Conservation (phyloP, 2,113 vertebrate species). For the Leuciscus idus region DNA sequence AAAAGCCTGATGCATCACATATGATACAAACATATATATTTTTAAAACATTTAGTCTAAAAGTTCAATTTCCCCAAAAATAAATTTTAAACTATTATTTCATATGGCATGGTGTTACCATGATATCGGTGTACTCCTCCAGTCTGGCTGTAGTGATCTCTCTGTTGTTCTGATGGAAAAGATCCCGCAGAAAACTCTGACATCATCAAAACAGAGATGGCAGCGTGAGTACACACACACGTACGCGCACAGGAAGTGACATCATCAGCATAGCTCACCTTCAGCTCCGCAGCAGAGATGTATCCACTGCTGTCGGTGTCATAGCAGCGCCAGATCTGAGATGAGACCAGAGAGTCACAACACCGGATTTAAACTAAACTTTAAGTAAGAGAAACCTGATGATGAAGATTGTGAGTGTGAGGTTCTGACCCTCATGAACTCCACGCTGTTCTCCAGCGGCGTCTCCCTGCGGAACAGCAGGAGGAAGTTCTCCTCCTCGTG, state of each 20-base stretch:
- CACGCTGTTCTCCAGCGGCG: constrained; percentile 90
- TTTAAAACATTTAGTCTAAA: too few relatives aligned
- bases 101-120: constrained; percentile 78
- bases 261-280: constrained; percentile 66
- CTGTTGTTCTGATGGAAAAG: constrained; percentile 86
- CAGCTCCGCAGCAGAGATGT: constrained; percentile 87
- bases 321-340: constrained; percentile 92
- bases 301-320: constrained; percentile 91
- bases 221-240: neutral
- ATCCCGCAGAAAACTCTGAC: constrained; percentile 87
- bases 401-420: too few relatives aligned
- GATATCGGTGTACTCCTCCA: constrained; percentile 84
- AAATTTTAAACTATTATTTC: too few relatives aligned
- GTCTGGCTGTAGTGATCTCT: constrained; percentile 75
- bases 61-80: too few relatives aligned
- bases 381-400: too few relatives aligned
- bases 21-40: too few relatives aligned
- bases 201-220: neutral
- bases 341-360: neutral
- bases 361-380: neutral
- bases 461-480: constrained; percentile 87
- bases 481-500: constrained; percentile 91
- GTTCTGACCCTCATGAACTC: constrained; percentile 91
- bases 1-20: too few relatives aligned
- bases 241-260: neutral